Evolutionary conservation across 2,888 invertebrate species (phyloP), one percentile per base, ranked within the genome.

Genomic region (Synergus gifuensis): DNA sequence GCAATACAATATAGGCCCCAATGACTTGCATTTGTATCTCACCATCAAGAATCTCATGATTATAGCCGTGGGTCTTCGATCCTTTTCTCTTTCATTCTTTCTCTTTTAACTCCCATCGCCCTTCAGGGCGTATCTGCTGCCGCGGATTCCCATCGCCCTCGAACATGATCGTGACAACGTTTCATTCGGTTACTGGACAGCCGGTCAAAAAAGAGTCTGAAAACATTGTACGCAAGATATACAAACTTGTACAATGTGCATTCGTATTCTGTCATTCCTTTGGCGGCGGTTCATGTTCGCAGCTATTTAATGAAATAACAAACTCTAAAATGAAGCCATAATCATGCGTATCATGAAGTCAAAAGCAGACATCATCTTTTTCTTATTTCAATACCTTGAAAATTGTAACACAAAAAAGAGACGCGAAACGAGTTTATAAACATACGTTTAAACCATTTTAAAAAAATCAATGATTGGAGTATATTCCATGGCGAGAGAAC

Each of bases 21-120:
- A 89, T 91, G 91, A 91, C 91, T 91, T 91, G 91, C 91, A 89
- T 88, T 86, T 88, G 89, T 89, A 88, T 86, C 86, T 85, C 83
- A 83, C 82, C 84, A 85, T 85, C 83, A 79, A 83, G 85, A 83
- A 83, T 85, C 83, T 82, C 85, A 83, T 87, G 89, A 90, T 90
- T 88, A 88, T 87, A 87, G 86, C 88, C 86, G 85, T 83, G 77
- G 85, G 86, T 85, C 82, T 81, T 85, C 83, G 85, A 82, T 82
- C 78, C 81, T 77, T 81, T 81, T 79, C 76, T 79, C 76, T 81
- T 82, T 81, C 83, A 28, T 28, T 28, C 28, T 83, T 82, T 78
- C 78, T 78, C 82, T 81, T 77, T 81, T 78, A 42, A 80, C 76
- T 78, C 79, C 81, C 80, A 76, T 44, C 42, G 81, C 79, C 83